A percentile compares a stretch with the other conserved stretches of the same genome.
Conservation (phyloP, 2,888 invertebrate species). For the Acanthosepion lycidas region DNA sequence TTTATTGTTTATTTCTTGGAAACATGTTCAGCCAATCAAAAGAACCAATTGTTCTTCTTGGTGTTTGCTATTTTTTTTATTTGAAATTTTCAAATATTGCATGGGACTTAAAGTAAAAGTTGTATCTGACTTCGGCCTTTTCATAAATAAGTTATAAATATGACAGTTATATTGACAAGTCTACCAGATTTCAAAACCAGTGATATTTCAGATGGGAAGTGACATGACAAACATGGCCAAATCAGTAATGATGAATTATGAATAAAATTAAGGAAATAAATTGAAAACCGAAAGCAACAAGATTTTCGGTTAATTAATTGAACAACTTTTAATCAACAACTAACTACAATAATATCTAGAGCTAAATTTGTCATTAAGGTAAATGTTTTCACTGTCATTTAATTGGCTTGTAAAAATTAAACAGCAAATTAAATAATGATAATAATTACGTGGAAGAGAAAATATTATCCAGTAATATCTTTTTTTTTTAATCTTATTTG, state of each 20-base stretch:
- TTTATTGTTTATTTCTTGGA: no score
- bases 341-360: not conserved
- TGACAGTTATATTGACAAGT: not conserved
- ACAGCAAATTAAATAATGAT: not conserved
- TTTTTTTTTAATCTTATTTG: not conserved
- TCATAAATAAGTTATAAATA: not conserved
- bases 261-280: not conserved
- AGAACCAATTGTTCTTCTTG: no score
- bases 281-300: not conserved
- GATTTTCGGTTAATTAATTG: not conserved
- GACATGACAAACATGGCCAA: not conserved
- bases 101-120: no score
- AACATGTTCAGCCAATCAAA: no score
- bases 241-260: not conserved
- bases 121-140: no score
- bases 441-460: not conserved
- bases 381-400: conserved; percentile 17
- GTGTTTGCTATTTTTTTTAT: no score
- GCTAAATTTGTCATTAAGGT: not conserved
- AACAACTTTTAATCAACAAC: not conserved
- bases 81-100: no score
- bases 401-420: not conserved
- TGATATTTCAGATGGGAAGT: not conserved
- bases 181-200: not conserved
- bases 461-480: not conserved